Base-by-base conservation (phyloP, 2,113 vertebrate species). In the Engystomops pustulosus region DNA sequence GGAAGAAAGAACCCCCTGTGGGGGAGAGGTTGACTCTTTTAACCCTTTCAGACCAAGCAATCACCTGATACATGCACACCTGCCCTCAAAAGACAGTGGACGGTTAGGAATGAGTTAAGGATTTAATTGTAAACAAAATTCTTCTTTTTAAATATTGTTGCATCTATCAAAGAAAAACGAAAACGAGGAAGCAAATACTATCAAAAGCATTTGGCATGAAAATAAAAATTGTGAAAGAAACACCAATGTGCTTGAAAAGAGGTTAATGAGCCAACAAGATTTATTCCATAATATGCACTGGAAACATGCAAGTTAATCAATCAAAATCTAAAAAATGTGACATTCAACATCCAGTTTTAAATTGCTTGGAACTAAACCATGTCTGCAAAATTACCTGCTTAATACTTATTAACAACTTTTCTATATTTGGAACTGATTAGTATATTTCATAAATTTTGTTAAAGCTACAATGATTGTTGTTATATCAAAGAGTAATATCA, bases 211-310 rank as follows among this genome's bases (percentile, higher is more conserved):
- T 69, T 38, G 2, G 17, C 11, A 41, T 41, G n/a, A 70, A 58
- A n/a, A 60, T 10, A n/a, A 58, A 77, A 38, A 20, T 36, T 25
- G 5, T 30, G 11, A 79, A 67, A 30, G 23, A 2, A 79, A 79
- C 12, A 18, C n/a, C 25, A 20, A 30, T 45, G 36, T 45, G 12
- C 58, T 45, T 45, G 38, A 80, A 47, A 67, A 65, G 25, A 67
- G 78, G 60, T 80, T 80, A 80, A 80, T 80, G 78, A 65, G 55
- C 78, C 78, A 80, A 67, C 44, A 47, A 65, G 23, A 62, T 80
- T 45, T 62, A 80, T 62, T 80, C 15, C 67, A 80, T 65, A 80
- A 25, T 67, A 67, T 45, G 44, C 30, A 67, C 58, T 62, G 41
- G 41, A 67, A 67, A 41, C 60, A 47, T 67, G 41, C 25, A 80